phyloP scores from a whole-genome alignment of 2,888 invertebrate species.

The Ctenicera cuprea region DNA sequence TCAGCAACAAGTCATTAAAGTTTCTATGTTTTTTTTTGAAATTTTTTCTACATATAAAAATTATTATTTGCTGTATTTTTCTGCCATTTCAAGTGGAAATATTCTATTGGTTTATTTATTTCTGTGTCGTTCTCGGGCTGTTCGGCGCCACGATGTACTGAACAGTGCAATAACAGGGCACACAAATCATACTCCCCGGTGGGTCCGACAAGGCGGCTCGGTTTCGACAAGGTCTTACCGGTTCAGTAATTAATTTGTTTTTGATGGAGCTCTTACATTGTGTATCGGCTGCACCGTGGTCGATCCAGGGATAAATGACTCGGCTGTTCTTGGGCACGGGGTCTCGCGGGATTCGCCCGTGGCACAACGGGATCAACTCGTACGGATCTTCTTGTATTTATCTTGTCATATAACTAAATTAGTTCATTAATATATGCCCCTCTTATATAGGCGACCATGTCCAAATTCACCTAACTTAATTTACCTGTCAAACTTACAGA shows the following conservation, averaged over 20 bases:
- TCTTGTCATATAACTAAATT: conserved; percentile 73
- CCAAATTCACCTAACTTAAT: conserved; percentile 53
- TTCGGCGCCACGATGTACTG: conserved; percentile 53
- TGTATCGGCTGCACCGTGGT: conserved; percentile 54
- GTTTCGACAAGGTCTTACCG: conserved; percentile 69
- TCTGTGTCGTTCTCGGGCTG: conserved; percentile 42
- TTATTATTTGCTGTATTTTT: background rate
- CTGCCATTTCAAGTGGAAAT: background rate
- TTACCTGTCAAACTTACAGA: conserved; percentile 51
- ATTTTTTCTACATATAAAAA: background rate
- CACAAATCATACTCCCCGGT: conserved; percentile 69
- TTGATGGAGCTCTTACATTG: conserved; percentile 67
- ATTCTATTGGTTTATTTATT: conserved; percentile 47
- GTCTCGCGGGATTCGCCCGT: conserved; percentile 65
- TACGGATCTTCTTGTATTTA: conserved; percentile 71
- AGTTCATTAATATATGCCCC: conserved; percentile 63
- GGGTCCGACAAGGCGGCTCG: conserved; percentile 68
- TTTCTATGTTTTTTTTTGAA: background rate
- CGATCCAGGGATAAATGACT: conserved; percentile 68
- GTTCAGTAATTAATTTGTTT: conserved; percentile 71
- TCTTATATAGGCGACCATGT: conserved; percentile 39
- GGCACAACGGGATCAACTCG: conserved; percentile 69
- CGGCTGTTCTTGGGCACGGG: conserved; percentile 68
- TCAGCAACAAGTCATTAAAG: background rate
- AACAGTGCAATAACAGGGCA: conserved; percentile 60